Evolutionary conservation across 2,888 invertebrate genomes (phyloP).

Genomic region (Pristionchus maxplancki): DNA sequence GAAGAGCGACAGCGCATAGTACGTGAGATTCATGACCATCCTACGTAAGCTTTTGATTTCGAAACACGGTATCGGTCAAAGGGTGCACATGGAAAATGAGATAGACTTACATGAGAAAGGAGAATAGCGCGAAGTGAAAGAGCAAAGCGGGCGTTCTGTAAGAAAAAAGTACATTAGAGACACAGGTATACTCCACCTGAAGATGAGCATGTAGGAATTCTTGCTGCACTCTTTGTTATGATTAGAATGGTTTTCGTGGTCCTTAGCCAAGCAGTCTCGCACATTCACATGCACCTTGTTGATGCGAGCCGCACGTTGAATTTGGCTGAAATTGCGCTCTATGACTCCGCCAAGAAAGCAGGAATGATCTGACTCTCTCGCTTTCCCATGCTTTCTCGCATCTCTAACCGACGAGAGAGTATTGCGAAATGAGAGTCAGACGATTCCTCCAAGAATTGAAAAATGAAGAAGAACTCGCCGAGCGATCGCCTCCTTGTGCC

Average conservation of each 20-base stretch:
- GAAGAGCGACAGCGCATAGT: constrained; percentile 75
- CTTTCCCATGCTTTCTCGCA: too few species aligned
- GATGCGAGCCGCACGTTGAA: constrained; percentile 60
- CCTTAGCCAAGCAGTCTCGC: neutral
- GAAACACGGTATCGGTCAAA: too few species aligned
- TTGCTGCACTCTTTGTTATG: too few species aligned
- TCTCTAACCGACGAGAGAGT: neutral
- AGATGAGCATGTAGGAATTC: neutral
- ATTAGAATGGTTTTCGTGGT: neutral
- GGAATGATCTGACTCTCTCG: too few species aligned
- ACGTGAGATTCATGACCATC: constrained; percentile 72
- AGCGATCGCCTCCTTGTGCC: neutral
- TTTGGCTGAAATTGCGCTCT: constrained; percentile 66
- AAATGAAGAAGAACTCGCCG: neutral
- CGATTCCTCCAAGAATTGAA: neutral
- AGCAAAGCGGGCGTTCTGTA: neutral
- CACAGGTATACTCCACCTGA: neutral
- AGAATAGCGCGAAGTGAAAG: neutral
- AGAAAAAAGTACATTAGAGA: neutral
- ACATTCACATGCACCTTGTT: constrained; percentile 58
- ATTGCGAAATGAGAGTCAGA: neutral
- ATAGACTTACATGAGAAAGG: neutral
- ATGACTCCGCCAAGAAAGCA: too few species aligned
- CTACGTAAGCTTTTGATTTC: too few species aligned
- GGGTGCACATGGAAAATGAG: too few species aligned